Percentiles rank a stretch among this genome's conserved stretches.
Evolutionary conservation across 2,888 invertebrate genomes (phyloP).

Genomic region (Phaonia tiefii): DNA sequence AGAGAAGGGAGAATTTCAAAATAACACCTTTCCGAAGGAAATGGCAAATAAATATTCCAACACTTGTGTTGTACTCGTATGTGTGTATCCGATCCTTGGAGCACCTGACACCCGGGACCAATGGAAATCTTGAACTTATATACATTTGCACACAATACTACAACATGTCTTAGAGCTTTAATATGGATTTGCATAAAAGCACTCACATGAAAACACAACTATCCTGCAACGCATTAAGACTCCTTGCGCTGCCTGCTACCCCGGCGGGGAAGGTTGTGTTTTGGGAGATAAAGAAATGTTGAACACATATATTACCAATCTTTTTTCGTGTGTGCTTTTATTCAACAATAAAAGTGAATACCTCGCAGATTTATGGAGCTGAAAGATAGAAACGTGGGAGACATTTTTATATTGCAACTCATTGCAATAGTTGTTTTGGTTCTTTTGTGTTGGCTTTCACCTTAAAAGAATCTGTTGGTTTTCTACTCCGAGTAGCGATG

Average conservation of each 20-base stretch:
- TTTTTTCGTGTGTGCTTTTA: conserved; percentile 23
- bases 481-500: too few species aligned
- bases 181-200: conserved; percentile 63
- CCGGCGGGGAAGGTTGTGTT: not conserved
- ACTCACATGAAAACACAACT: conserved; percentile 17
- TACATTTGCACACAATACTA: conserved; percentile 29
- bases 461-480: too few species aligned
- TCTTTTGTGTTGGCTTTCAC: conserved; percentile 28
- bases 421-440: too few species aligned
- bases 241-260: not conserved
- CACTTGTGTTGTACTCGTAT: conserved; percentile 38
- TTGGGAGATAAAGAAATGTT: conserved; percentile 18
- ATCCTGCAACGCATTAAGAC: not conserved
- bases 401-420: conserved; percentile 41
- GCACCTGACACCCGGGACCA: conserved; percentile 27
- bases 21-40: conserved; percentile 42
- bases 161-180: conserved; percentile 47
- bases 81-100: conserved; percentile 49
- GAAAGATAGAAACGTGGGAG: conserved; percentile 6
- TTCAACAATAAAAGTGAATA: conserved; percentile 17
- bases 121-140: conserved; percentile 18
- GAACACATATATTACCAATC: conserved; percentile 24
- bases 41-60: conserved; percentile 62
- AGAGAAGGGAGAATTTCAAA: not conserved
- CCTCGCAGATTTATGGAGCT: conserved; percentile 57